Evolutionary conservation across 2,888 invertebrate genomes (phyloP).

Genomic region (Campopleginae sp.): DNA sequence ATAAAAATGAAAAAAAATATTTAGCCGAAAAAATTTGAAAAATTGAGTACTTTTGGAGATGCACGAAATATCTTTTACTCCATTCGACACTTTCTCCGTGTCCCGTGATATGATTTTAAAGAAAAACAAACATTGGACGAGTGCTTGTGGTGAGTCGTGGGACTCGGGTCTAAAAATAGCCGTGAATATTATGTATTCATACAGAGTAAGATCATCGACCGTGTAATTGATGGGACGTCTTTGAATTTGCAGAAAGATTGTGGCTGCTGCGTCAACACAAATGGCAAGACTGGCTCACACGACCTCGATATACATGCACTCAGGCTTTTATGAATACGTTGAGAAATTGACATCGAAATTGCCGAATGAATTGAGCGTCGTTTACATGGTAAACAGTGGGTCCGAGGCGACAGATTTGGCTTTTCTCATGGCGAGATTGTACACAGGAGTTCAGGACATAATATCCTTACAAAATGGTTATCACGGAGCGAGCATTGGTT

Average conservation of each 20-base stretch:
- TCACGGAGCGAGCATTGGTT: conserved; percentile 95
- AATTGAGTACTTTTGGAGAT: background rate
- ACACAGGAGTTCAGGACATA: conserved; percentile 94
- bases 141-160: background rate
- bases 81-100: background rate
- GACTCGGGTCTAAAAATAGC: conserved; percentile 10
- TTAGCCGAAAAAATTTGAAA: too few species aligned
- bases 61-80: background rate
- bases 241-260: conserved; percentile 90
- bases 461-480: conserved; percentile 95
- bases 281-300: conserved; percentile 94
- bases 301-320: conserved; percentile 96
- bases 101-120: background rate
- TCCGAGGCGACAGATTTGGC: conserved; percentile 99
- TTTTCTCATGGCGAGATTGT: conserved; percentile 92
- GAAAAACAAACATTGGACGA: background rate
- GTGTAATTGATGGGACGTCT: background rate
- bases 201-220: background rate
- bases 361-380: conserved; percentile 94
- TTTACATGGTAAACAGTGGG: conserved; percentile 98
- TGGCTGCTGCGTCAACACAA: conserved; percentile 92
- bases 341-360: conserved; percentile 92
- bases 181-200: conserved; percentile 21
- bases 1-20: too few species aligned
- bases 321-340: conserved; percentile 95